These are phyloP conservation scores for Lumbricus terrestris DNA, from an alignment of 2,888 invertebrate genomes.

Conservation along the genomic window DNA sequence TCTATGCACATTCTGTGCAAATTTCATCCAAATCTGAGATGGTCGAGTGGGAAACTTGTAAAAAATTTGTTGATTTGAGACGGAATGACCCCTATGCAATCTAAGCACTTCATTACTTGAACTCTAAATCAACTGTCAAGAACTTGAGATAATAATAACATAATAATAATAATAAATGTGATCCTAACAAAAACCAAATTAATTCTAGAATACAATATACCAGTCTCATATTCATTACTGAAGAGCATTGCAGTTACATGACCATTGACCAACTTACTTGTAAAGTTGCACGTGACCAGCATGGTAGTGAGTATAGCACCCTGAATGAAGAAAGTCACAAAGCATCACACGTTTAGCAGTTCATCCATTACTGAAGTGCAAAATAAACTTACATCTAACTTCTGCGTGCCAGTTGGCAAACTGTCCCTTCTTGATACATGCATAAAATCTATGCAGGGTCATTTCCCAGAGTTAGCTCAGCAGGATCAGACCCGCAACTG, in stretches of 20 bases:
- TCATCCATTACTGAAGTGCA: background rate
- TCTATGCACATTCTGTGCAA: no score
- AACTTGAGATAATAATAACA: no score
- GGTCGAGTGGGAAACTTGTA: no score
- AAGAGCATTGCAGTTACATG: background rate
- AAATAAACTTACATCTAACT: background rate
- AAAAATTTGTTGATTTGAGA: no score
- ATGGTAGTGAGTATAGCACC: constrained; percentile 99
- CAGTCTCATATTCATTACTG: background rate
- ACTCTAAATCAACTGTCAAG: no score
- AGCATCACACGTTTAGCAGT: background rate
- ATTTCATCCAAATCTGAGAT: no score
- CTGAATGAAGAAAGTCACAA: constrained; percentile 64
- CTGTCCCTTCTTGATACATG: background rate
- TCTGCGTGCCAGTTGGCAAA: background rate
- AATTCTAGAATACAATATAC: no score
- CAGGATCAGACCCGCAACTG: background rate
- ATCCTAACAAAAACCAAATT: no score
- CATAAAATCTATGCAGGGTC: background rate
- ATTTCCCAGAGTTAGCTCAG: background rate
- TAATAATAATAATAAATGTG: no score
- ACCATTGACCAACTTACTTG: constrained; percentile 81
- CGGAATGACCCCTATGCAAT: no score
- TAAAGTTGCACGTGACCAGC: constrained; percentile 98
- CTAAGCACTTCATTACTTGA: no score